Percentiles rank a stretch among this genome's conserved stretches.
Evolutionary conservation across 2,113 vertebrate species (phyloP).

Genomic region (Trichechus manatus): DNA sequence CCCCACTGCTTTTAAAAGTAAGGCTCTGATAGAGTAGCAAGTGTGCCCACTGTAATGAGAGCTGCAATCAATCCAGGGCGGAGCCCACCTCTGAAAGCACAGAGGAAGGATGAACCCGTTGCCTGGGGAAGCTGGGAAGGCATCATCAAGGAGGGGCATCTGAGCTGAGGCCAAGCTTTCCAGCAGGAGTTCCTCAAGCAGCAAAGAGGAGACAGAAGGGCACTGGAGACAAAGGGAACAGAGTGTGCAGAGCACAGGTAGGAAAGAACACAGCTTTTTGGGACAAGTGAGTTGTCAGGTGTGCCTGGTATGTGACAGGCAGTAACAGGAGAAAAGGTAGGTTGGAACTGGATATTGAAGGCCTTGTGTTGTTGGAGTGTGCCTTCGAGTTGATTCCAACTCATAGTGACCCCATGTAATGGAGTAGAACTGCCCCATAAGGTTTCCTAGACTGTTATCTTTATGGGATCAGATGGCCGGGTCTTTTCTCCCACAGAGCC

Average conservation of each 20-base stretch:
- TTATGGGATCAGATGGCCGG: background rate
- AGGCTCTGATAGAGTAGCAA: background rate
- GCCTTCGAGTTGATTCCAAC: background rate
- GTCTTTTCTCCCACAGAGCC: background rate
- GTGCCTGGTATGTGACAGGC: background rate
- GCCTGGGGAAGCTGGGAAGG: background rate
- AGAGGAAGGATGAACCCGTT: background rate
- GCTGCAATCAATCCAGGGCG: background rate
- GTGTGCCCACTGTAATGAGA: background rate
- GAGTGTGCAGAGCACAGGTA: background rate
- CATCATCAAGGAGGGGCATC: background rate
- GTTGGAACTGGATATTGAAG: background rate
- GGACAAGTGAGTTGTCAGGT: background rate
- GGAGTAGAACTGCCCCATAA: background rate
- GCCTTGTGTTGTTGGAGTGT: background rate
- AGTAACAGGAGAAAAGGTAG: background rate
- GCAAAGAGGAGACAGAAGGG: background rate
- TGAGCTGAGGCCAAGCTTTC: background rate
- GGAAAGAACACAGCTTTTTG: background rate
- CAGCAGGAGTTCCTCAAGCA: background rate
- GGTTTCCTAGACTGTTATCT: background rate
- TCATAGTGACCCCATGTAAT: background rate
- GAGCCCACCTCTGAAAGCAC: background rate
- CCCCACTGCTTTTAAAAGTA: conserved; percentile 3
- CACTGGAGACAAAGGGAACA: background rate